Evolutionary conservation across 2,113 vertebrate genomes (phyloP).

Genomic region (Paedocypris sp.): DNA sequence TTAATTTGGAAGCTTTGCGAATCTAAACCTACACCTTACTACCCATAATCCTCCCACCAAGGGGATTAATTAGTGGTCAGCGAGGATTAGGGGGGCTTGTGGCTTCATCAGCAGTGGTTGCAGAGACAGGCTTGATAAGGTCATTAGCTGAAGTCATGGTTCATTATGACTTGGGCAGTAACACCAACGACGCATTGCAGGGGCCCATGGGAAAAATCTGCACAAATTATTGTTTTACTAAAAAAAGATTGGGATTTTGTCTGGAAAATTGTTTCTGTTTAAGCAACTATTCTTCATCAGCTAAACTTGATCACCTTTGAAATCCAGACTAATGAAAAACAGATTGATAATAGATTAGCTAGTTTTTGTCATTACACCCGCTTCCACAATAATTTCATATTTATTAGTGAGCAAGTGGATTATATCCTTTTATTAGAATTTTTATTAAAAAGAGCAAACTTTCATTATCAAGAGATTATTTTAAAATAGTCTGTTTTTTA

Average conservation of each 20-base stretch:
- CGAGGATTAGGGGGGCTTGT: conserved; percentile 14
- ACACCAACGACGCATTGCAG: not conserved
- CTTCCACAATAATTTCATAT: not conserved
- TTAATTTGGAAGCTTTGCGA: conserved; percentile 29
- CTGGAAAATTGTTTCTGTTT: too few relatives aligned
- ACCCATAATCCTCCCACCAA: conserved; percentile 32
- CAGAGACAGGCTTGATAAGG: conserved; percentile 5
- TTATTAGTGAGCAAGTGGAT: not conserved
- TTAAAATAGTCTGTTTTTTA: too few relatives aligned
- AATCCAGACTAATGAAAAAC: not conserved
- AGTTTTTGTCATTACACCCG: too few relatives aligned
- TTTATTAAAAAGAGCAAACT: too few relatives aligned
- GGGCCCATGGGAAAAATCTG: not conserved
- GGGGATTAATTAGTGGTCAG: conserved; percentile 47
- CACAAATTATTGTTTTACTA: not conserved
- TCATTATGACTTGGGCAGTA: conserved; percentile 21
- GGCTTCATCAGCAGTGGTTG: conserved; percentile 23
- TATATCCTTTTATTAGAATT: too few relatives aligned
- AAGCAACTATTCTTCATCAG: not conserved
- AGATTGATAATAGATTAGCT: not conserved
- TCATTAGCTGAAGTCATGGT: conserved; percentile 23
- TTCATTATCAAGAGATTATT: too few relatives aligned
- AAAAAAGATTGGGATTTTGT: too few relatives aligned
- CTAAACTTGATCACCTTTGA: not conserved
- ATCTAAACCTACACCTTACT: conserved; percentile 7